Evolutionary conservation across 2,113 vertebrate species (phyloP), one percentile per base, ranked within the genome.

Genomic region (Semnornis frantzii): DNA sequence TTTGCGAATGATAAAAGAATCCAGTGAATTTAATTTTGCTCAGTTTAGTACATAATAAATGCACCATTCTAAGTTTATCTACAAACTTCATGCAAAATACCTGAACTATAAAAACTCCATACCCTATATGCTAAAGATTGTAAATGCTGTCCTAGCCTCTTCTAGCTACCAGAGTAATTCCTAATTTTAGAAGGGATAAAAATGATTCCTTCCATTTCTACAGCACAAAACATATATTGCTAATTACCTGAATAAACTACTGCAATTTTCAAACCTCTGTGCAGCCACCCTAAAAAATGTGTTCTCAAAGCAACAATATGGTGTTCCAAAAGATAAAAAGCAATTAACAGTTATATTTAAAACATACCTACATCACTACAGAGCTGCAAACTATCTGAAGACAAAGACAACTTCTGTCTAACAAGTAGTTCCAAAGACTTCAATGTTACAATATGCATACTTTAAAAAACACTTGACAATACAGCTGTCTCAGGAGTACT

Each of bases 1-100:
- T 98, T 98, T 96, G 97, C 97, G 98, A 98, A 97, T 97, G 98
- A 97, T 96, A 98, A 70, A 97, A 97, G 97, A 98, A 97, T 98
- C 90, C 97, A 97, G 97, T 97, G 98, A 98, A 97, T 97, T 97
- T 88, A 95, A 92, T 95, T 95, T 93, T 97, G 92, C 95, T 97
- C 93, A 97, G 88, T 95, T 96, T 93, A 97, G 95, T 94, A 97
- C 97, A 96, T 96, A 96, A 97, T 96, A 98, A 98, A 97, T 97
- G 97, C 89, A 98, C 97, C 96, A 95, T 94, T 98, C 96, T 97
- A 97, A 96, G 82, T 68, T 97, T 96, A 97, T 96, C 96, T 97
- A 97, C 88, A 97, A 96, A 97, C 96, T 89, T 96, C 98, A 98
- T 98, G 98, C 98, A 98, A 97, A 98, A 97, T 97, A 97, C 71